phyloP scores from a whole-genome alignment of 1,140 invertebrate species.

The Neuroterus valhalla region DNA sequence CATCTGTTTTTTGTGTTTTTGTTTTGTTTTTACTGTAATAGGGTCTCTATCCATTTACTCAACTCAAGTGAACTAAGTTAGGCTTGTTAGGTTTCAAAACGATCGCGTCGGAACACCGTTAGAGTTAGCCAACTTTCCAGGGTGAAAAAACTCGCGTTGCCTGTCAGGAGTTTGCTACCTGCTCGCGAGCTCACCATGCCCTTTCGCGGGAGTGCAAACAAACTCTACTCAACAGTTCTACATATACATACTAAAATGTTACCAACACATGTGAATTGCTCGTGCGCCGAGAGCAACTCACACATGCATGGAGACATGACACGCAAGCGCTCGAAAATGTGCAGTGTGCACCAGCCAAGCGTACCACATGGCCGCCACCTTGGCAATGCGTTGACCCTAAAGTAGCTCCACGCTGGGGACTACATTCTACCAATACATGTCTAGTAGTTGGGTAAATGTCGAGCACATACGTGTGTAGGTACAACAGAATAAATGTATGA shows the following conservation, averaged over 20 bases:
- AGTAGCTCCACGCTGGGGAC: slow-evolving; percentile 56
- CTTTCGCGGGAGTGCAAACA: slow-evolving; percentile 7
- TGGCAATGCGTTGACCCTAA: slow-evolving; percentile 72
- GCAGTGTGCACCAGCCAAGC: slow-evolving; percentile 65
- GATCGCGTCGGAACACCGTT: no score
- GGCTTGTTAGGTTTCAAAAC: no score
- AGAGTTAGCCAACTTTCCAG: no score
- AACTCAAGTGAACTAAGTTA: no score
- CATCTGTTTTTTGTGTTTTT: no score
- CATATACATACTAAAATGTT: background rate
- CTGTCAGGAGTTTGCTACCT: background rate
- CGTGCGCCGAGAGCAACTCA: slow-evolving; percentile 9
- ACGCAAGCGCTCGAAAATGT: slow-evolving; percentile 64
- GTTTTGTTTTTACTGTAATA: no score
- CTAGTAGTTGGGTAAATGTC: background rate
- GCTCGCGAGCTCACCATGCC: background rate
- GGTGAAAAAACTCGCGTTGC: no score
- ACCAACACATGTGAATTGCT: background rate
- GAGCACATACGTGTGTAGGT: background rate
- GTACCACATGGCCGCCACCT: slow-evolving; percentile 71
- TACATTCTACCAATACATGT: background rate
- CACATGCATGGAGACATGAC: slow-evolving; percentile 26
- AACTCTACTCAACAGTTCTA: background rate
- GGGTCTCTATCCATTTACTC: no score
- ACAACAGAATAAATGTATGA: background rate